Evolutionary conservation across 2,113 vertebrate species (phyloP).

Genomic region (Boulengeromyrus knoepffleri): DNA sequence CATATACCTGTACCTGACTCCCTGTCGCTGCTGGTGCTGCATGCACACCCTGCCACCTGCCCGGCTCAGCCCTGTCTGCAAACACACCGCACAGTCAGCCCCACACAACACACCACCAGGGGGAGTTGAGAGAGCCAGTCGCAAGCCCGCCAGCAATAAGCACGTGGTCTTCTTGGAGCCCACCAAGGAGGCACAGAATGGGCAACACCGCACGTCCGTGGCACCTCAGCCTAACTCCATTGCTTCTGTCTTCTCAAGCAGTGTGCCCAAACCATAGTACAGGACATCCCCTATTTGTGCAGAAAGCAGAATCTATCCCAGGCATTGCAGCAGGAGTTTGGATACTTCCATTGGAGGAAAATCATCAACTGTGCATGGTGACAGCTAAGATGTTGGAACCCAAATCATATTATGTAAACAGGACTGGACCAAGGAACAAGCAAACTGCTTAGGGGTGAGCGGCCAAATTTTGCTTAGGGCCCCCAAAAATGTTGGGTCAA

Average conservation of each 20-base stretch:
- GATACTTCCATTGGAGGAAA: not conserved
- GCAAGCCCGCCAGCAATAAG: slow-evolving; percentile 63
- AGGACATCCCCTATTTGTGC: not conserved
- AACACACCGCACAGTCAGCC: slow-evolving; percentile 34
- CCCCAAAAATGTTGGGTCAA: not conserved
- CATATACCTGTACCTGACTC: slow-evolving; percentile 84
- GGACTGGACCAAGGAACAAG: not conserved
- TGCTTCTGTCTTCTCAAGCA: not conserved
- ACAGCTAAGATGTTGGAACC: not conserved
- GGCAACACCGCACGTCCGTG: slow-evolving; percentile 47
- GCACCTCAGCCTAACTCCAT: slow-evolving; percentile 19
- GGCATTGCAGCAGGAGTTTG: not conserved
- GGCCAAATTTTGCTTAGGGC: not conserved
- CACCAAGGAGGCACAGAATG: slow-evolving; percentile 61
- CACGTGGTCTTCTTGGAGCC: slow-evolving; percentile 83
- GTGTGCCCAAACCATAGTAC: not conserved
- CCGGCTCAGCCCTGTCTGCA: slow-evolving; percentile 31
- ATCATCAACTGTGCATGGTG: not conserved
- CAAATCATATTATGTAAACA: not conserved
- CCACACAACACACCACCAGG: slow-evolving; percentile 37
- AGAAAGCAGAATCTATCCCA: not conserved
- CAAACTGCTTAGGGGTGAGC: not conserved
- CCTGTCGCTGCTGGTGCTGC: slow-evolving; percentile 71
- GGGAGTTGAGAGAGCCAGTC: slow-evolving; percentile 32
- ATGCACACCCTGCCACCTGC: slow-evolving; percentile 41